Conservation (phyloP, 2,797 vertebrate species). For the Cacajao melanocephalus region DNA sequence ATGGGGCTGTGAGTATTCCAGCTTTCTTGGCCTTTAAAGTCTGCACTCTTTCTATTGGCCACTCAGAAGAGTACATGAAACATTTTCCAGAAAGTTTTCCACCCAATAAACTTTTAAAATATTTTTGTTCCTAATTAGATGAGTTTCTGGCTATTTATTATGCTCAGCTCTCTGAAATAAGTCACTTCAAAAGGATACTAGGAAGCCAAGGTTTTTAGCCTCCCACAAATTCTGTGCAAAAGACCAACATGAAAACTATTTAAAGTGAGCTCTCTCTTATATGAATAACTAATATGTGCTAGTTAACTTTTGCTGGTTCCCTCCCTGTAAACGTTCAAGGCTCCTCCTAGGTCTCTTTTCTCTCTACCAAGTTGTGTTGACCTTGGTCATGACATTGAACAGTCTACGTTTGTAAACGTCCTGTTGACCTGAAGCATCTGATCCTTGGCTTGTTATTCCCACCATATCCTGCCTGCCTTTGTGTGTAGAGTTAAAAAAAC, state of each 20-base stretch:
- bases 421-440: slow-evolving; percentile 55
- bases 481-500: slow-evolving; percentile 53
- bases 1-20: not conserved
- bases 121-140: not conserved
- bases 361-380: slow-evolving; percentile 10
- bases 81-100: not conserved
- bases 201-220: slow-evolving; percentile 4
- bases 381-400: slow-evolving; percentile 46
- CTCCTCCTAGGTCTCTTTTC: slow-evolving; percentile 30
- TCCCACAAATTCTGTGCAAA: slow-evolving; percentile 8
- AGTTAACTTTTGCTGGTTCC: slow-evolving; percentile 28
- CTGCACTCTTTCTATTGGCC: not conserved
- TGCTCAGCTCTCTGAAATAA: not conserved
- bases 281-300: slow-evolving; percentile 3
- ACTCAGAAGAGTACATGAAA: not conserved
- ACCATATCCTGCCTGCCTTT: slow-evolving; percentile 26
- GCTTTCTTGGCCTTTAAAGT: not conserved
- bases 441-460: slow-evolving; percentile 71
- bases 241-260: slow-evolving; percentile 24
- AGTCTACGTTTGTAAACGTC: slow-evolving; percentile 38
- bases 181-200: not conserved
- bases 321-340: slow-evolving; percentile 30
- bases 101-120: not conserved
- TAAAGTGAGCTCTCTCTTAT: not conserved
- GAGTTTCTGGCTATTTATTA: slow-evolving; percentile 12